A percentile compares a stretch with the other conserved stretches of the same genome.
Conservation (phyloP, 2,888 invertebrate species). For the Amblyteles armatorius region DNA sequence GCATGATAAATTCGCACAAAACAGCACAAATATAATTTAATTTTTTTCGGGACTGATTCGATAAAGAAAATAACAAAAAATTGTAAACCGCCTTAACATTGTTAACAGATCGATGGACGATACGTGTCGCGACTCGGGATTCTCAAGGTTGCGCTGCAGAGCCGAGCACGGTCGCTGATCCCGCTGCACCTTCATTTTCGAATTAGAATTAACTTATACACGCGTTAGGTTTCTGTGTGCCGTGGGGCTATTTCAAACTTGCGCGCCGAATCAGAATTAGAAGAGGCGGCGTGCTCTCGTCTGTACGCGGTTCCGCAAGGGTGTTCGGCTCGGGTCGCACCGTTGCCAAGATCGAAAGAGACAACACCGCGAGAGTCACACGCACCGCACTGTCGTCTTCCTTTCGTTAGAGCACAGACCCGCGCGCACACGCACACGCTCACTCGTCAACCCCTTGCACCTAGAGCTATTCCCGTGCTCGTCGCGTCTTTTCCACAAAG, state of each 20-base stretch:
- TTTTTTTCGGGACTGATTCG: not conserved
- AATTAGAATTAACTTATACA: conserved; percentile 30
- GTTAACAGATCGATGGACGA: not conserved
- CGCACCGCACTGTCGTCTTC: conserved; percentile 2
- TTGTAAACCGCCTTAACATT: not conserved
- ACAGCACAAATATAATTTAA: not conserved
- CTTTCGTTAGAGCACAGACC: conserved; percentile 7
- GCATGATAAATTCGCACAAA: too few relatives aligned
- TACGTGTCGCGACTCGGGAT: not conserved
- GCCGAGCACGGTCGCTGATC: conserved; percentile 61
- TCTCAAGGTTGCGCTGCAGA: conserved; percentile 59
- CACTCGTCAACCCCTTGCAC: conserved; percentile 1
- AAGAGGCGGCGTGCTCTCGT: conserved; percentile 7
- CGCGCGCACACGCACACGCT: not conserved
- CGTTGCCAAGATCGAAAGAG: conserved; percentile 24
- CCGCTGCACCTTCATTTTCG: conserved; percentile 48
- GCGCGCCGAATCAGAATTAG: conserved; percentile 53
- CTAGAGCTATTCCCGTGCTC: conserved; percentile 46
- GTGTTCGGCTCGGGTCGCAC: not conserved
- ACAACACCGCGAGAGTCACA: conserved; percentile 6
- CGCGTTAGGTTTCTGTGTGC: conserved; percentile 27
- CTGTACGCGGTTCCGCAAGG: conserved; percentile 11
- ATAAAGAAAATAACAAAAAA: not conserved
- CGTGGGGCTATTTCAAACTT: conserved; percentile 51
- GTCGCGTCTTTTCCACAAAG: conserved; percentile 40